phyloP scores from a whole-genome alignment of 53 echinoderm and acorn worm genomes.

The Paelopatides confundens region DNA sequence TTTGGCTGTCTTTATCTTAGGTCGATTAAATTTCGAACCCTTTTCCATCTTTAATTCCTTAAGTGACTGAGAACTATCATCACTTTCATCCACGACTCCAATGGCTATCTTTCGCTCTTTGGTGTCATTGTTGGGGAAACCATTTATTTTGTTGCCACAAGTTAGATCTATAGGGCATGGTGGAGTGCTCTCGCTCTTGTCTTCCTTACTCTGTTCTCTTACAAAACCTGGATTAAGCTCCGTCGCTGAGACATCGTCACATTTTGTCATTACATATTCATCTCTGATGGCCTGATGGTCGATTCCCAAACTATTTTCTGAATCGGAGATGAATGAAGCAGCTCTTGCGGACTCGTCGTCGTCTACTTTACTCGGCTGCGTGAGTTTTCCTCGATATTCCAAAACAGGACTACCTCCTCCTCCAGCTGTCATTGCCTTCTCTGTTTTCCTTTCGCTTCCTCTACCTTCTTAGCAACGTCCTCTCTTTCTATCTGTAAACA shows the following conservation, averaged over 20 bases:
- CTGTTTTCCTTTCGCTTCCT: conserved; percentile 41
- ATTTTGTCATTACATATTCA: too few relatives aligned
- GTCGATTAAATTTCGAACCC: not conserved
- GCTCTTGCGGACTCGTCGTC: conserved; percentile 1
- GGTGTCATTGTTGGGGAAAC: not conserved
- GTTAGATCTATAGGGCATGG: not conserved
- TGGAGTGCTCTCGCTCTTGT: not conserved
- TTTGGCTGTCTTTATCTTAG: not conserved
- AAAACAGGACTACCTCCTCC: conserved; percentile 6
- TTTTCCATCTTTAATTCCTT: not conserved
- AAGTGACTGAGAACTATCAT: not conserved
- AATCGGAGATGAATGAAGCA: not conserved
- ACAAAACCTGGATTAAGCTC: not conserved
- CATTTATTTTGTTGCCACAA: not conserved
- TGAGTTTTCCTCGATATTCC: not conserved
- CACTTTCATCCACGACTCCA: not conserved
- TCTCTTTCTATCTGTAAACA: conserved; percentile 60
- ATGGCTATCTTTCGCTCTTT: not conserved
- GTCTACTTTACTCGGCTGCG: not conserved
- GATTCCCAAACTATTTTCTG: not conserved
- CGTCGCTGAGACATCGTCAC: not conserved
- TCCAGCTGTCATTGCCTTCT: not conserved
- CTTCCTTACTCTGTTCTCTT: not conserved
- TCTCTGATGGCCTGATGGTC: not conserved
- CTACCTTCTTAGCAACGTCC: conserved; percentile 69